Conservation (phyloP, 2,888 invertebrate genomes). For the Poecilobothrus nobilitatus region DNA sequence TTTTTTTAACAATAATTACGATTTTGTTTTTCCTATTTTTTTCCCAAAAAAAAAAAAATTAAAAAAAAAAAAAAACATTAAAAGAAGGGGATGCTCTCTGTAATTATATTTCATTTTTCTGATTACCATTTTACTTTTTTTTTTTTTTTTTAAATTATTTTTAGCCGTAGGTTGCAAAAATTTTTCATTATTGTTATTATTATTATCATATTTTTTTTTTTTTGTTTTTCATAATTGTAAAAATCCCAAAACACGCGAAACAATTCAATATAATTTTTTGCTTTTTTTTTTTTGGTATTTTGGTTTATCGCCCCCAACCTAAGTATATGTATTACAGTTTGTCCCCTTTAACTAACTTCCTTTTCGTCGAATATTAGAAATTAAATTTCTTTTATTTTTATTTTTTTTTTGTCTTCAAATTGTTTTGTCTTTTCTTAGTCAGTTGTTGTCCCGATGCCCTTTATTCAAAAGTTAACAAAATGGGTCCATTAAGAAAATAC, state of each 20-base stretch:
- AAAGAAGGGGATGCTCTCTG: neutral
- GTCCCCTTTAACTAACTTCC: neutral
- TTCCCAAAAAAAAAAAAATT: too few species aligned
- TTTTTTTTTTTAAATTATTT: neutral
- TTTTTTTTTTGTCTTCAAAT: too few species aligned
- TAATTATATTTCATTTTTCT: constrained; percentile 6
- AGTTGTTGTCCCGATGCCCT: neutral
- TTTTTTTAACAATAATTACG: neutral
- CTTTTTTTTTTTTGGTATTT: neutral
- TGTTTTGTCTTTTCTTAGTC: too few species aligned
- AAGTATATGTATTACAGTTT: neutral
- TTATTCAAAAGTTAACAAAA: neutral
- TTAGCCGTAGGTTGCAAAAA: constrained; percentile 4
- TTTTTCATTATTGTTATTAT: neutral
- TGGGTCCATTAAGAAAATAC: neutral
- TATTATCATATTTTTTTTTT: neutral
- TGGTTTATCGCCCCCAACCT: neutral
- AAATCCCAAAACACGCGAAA: constrained; percentile 4
- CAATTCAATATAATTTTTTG: neutral
- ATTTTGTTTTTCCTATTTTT: neutral
- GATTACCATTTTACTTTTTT: neutral
- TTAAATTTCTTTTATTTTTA: neutral
- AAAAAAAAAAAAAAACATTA: too few species aligned
- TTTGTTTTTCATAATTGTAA: neutral
- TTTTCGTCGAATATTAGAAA: neutral